phyloP scores from a whole-genome alignment of 2,888 invertebrate species.

The Napeogenes inachia region DNA sequence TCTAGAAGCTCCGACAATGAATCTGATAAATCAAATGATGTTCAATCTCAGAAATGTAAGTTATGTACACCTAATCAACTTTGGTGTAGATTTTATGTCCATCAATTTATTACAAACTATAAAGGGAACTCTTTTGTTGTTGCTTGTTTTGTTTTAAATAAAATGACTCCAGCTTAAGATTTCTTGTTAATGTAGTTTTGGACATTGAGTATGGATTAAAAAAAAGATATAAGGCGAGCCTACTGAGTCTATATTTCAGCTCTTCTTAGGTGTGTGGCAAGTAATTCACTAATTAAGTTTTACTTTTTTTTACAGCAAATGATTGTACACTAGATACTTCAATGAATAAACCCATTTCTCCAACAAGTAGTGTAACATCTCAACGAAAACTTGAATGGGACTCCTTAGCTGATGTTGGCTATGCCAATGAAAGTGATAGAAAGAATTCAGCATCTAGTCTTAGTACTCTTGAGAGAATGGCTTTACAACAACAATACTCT shows the following conservation, averaged over 20 bases:
- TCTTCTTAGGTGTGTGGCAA: too few relatives aligned
- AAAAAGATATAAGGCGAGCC: too few relatives aligned
- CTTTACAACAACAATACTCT: constrained; percentile 71
- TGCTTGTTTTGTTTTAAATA: too few relatives aligned
- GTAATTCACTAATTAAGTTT: not conserved
- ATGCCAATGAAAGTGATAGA: constrained; percentile 78
- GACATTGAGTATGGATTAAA: not conserved
- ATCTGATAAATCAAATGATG: constrained; percentile 57
- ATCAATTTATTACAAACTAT: not conserved
- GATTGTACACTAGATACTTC: constrained; percentile 61
- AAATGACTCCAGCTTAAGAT: too few relatives aligned
- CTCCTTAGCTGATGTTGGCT: constrained; percentile 91
- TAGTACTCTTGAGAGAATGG: constrained; percentile 80
- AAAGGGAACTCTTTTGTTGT: too few relatives aligned
- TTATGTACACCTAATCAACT: constrained; percentile 16
- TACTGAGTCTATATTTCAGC: too few relatives aligned
- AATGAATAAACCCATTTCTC: constrained; percentile 76
- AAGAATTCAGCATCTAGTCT: constrained; percentile 70
- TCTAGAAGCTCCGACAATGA: constrained; percentile 53
- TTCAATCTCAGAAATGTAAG: constrained; percentile 67
- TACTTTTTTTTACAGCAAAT: constrained; percentile 50
- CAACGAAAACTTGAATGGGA: constrained; percentile 91
- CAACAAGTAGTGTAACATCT: constrained; percentile 85
- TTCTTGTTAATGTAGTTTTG: too few relatives aligned
- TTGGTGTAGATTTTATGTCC: too few relatives aligned